Base-by-base conservation (phyloP, 2,797 vertebrate species). In the Trachurus trachurus region DNA sequence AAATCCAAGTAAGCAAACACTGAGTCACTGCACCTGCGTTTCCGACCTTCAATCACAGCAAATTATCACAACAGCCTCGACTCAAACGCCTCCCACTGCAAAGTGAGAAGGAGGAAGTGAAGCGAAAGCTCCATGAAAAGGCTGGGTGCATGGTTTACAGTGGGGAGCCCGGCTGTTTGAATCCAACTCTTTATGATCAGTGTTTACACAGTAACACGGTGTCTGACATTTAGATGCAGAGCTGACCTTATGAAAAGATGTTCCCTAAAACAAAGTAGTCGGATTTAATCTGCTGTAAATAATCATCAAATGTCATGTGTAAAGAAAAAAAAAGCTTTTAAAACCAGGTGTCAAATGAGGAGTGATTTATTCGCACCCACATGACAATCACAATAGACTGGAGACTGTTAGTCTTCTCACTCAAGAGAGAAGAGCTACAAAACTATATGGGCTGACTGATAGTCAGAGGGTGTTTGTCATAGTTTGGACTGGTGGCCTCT, bases 1-100 rank as follows among this genome's bases (percentile, higher is more conserved):
- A 84, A 88, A 91, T 88, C 85, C 84, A 81, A 93, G 90, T 61
- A 82, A 82, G 84, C 87, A 93, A 93, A 94, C 92, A 92, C 65
- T 89, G 92, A 95, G 91, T 95, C 94, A 93, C 19, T 65, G 87
- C 81, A 84, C 84, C 80, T 82, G 77, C 21, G 44, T 88, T 90
- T 92, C 86, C 64, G 34, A 90, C 87, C 92, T 93, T 94, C 86
- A 92, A 88, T 94, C 92, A 84, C 61, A 0, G 53, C 72, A 59
- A 78, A 81, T 86, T 90, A 87, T 93, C 84, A 71, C 80, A 74
- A 61, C 47, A 83, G 83, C 67, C 82, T 88, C 44, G 40, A 72
- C 82, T 83, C 54, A 82, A 80, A 76, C 21, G 6, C 66, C 83
- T 83, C 64, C 44, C 29, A 45, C 67, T 40, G 76, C 54, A 67